A percentile compares a stretch with the other conserved stretches of the same genome.
Conservation (phyloP, 2,888 invertebrate genomes). For the Andrena hattorfiana region DNA sequence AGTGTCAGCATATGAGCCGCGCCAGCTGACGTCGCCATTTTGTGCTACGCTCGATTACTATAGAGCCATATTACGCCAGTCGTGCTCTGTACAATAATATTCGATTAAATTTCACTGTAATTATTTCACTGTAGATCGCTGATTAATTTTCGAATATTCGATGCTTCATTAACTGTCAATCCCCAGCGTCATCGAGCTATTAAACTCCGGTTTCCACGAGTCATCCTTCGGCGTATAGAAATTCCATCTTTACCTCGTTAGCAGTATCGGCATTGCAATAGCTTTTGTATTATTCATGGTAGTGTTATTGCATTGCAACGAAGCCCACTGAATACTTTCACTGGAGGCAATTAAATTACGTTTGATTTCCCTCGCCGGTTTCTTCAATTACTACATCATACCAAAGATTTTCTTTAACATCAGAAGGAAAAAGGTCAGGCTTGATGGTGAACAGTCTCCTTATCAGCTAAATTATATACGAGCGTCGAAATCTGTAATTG, state of each 20-base stretch:
- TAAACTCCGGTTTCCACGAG: conserved; percentile 57
- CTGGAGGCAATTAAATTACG: not conserved
- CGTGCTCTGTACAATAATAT: conserved; percentile 50
- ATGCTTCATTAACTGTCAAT: conserved; percentile 69
- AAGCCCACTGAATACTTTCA: not conserved
- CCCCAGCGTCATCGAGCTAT: conserved; percentile 55
- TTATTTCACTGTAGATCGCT: conserved; percentile 64
- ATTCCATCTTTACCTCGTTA: conserved; percentile 49
- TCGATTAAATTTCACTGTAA: conserved; percentile 62
- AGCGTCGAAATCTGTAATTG: no score
- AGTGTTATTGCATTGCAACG: not conserved
- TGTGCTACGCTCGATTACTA: conserved; percentile 75
- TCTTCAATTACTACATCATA: not conserved
- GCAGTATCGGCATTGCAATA: conserved; percentile 18
- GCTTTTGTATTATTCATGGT: conserved; percentile 14
- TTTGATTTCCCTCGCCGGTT: not conserved
- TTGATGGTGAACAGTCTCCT: no score
- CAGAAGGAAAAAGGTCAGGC: not conserved
- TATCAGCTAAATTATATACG: no score
- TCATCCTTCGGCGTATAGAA: conserved; percentile 55
- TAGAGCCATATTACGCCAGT: conserved; percentile 57
- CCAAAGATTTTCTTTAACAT: not conserved
- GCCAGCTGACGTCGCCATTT: conserved; percentile 80
- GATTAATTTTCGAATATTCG: conserved; percentile 66
- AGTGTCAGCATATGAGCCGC: conserved; percentile 68